Evolutionary conservation across 2,888 invertebrate species (phyloP).

Genomic region (Diplazon laetatorius): DNA sequence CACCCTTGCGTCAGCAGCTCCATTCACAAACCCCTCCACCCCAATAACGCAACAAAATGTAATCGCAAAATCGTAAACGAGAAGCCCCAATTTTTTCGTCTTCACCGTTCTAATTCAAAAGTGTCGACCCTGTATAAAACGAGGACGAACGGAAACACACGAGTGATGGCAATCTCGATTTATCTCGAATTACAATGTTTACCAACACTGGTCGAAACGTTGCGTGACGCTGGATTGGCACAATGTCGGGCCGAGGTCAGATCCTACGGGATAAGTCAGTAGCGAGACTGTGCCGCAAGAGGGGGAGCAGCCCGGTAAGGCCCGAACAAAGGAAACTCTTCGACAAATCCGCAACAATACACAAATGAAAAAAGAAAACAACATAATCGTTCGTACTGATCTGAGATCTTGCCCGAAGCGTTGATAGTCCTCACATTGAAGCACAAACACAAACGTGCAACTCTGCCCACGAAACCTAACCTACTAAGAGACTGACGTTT

Average conservation of each 20-base stretch:
- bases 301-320: conserved; percentile 5
- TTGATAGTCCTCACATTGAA: conserved; percentile 5
- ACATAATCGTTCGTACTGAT: conserved; percentile 22
- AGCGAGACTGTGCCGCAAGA: not conserved
- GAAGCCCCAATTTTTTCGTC: not conserved
- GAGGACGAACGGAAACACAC: not conserved
- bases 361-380: too few species aligned
- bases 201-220: conserved; percentile 70
- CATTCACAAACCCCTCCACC: not conserved
- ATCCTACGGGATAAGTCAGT: conserved; percentile 17
- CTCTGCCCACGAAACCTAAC: too few species aligned
- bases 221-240: not conserved
- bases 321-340: conserved; percentile 36
- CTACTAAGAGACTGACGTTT: conserved; percentile 17
- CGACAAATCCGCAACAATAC: conserved; percentile 33
- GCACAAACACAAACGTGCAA: not conserved
- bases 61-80: not conserved
- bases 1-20: too few species aligned
- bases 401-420: conserved; percentile 33
- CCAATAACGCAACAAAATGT: conserved; percentile 8
- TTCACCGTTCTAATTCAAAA: conserved; percentile 7
- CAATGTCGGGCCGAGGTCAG: conserved; percentile 16
- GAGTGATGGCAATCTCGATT: conserved; percentile 66
- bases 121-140: conserved; percentile 15
- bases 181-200: conserved; percentile 78